These are phyloP conservation scores for Camponotus vicinus DNA, from an alignment of 1,140 invertebrate species.

Conservation along the genomic window DNA sequence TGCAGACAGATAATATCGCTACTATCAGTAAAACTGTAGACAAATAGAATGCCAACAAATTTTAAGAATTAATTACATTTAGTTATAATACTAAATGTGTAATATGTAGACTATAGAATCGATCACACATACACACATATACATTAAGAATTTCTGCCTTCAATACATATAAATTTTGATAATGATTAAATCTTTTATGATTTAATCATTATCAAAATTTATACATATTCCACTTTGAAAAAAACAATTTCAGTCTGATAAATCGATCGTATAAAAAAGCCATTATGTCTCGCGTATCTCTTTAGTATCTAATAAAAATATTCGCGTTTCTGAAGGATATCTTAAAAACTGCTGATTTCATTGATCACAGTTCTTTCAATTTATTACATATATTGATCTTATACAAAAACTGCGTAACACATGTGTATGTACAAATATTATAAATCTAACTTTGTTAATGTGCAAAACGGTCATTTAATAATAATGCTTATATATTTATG, in stretches of 20 bases:
- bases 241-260: background rate
- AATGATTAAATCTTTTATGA: no score
- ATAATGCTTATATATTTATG: background rate
- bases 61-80: background rate
- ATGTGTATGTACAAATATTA: background rate
- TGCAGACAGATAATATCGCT: background rate
- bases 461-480: background rate
- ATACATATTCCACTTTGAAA: conserved; percentile 7
- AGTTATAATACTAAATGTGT: background rate
- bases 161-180: no score
- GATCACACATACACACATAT: no score
- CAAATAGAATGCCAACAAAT: no score
- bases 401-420: no score
- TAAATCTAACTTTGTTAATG: background rate
- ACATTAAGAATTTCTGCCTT: background rate
- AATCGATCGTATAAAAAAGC: conserved; percentile 30
- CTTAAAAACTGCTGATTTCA: background rate
- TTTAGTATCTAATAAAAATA: background rate
- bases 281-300: no score
- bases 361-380: background rate
- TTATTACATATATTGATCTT: background rate
- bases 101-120: background rate
- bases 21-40: background rate
- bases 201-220: background rate
- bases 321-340: background rate